Evolutionary conservation across 2,888 invertebrate genomes (phyloP), one percentile per base, ranked within the genome.

Genomic region (Diarsia rubi): DNA sequence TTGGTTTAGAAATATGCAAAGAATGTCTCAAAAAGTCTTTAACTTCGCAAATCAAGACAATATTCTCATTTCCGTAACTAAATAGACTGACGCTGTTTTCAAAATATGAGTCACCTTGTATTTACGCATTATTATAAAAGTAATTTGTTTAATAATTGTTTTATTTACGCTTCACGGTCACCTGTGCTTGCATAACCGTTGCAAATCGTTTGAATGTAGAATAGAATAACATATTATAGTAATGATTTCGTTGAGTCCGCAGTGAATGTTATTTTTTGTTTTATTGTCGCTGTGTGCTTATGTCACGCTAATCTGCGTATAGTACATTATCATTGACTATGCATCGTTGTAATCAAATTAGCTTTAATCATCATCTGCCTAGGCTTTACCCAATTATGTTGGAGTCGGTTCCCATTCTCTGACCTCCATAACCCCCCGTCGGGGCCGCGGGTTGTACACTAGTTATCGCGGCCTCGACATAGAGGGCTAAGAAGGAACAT

Each of bases 141-240:
- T 81, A 70, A 78, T 81, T 81, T 80, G 78, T 80, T 74, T 76
- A 47, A 78, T 80, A 81, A 75, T 79, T 69, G 70, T 69, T 82
- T 85, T 83, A 78, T 80, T 69, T 73, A 83, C 74, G 83, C 76
- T 83, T 83, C 83, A 76, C 79, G 83, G 81, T 69, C 54, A 79
- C 59, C 62, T 37, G 49, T 59, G 63, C 44, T 68, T 69, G 68
- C 73, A 79, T 70, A 76, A 68, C 65, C 75, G 69, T 75, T 79
- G 63, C 75, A 57, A 81, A 87, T 85, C 12, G 57, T 74, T 71
- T 73, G 64, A 73, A 75, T 73, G 62, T 72, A 49, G 44, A 74
- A 76, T 60, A 69, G 19, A 44, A 66, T 54, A 66, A 45, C 16
- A 66, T 8, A 37, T 6, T 37, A 37, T 3, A n/a, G 14, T 54